Base-by-base conservation (phyloP, 2,797 vertebrate species). In the Tokudaia muenninki region DNA sequence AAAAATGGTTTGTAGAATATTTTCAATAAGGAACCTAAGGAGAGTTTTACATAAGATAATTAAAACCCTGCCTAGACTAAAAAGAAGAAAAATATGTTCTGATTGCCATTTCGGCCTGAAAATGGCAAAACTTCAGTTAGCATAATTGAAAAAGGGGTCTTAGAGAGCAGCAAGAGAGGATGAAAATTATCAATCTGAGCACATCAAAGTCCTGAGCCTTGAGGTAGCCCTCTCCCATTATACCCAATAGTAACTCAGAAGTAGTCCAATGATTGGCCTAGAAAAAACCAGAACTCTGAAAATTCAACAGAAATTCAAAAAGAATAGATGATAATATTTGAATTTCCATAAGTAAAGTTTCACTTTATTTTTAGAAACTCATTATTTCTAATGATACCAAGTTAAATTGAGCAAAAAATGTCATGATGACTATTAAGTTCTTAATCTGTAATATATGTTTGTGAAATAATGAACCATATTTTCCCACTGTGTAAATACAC, bases 381-480 rank as follows among this genome's bases (percentile, higher is more conserved):
- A 55, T 61, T 80, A 2, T 0, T 92, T 96, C 93, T 84, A 89
- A 17, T 63, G 17, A 83, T 61, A 74, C 6, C 3, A 72, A 8
- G 87, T 92, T 92, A 97, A 96, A 94, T 70, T 90, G 79, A 97
- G 55, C 59, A 90, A 72, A 72, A 91, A 94, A 72, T 67, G 75
- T 34, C 86, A 89, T 21, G 59, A 52, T 0, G 2, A 65, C 92
- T 82, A 95, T 95, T 89, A 96, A 94, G 22, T 80, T 90, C 52
- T 94, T 95, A 57, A 13, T 41, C 37, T 95, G 12, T 90, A 94
- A 97, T 95, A 10, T 55, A 89, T 97, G 75, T 94, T 92, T 96
- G 21, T 93, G 59, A 92, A 78, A 97, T 97, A 97, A 96, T 97
- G 92, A 97, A 44, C 94, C 52, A 94, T 91, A 96, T 96, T 97